Base-by-base conservation (phyloP, 2,113 vertebrate genomes). In the Platysternon megacephalum region DNA sequence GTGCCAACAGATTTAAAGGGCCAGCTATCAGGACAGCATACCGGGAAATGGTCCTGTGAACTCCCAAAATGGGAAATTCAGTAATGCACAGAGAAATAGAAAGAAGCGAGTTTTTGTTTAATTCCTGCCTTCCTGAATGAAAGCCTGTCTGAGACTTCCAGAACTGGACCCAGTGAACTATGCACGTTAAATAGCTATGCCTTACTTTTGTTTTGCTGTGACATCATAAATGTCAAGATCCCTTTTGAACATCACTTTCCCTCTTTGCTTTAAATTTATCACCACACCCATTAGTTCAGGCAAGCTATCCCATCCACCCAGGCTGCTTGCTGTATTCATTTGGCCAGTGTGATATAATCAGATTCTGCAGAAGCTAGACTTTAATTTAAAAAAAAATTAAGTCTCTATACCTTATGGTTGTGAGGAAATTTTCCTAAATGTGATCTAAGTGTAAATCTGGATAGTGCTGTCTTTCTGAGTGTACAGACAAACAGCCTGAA, bases 21-120 rank as follows among this genome's bases (percentile, higher is more conserved):
- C 35, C 65, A 68, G 13, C 16, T 35, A 19, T 28, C 35, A 68
- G 65, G 58, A 39, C 1, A 56, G 19, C 13, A 82, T 87, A 79
- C 12, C 16, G 58, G 83, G 51, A 53, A 81, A 65, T 11, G 8
- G 2, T 80, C 46, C 58, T 32, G 5, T 79, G 68, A 85, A 78
- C 13, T 9, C 35, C 21, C 42, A 26, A 78, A 56, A 1, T 7
- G 5, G 44, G 16, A 35, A n/a, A 1, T 7, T 26, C 42, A 22
- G 42, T 26, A 91, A 83, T 29, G 61, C 35, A 35, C 29, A 2
- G 76, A 24, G 82, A 86, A 10, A 11, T 22, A 39, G 28, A 82
- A 2, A 6, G 7, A 16, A 87, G 26, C 0, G 0, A 84, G 10
- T 7, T 11, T 6, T 16, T 32, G 55, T 88, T 32, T 51, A n/a